A percentile compares a stretch with the other conserved stretches of the same genome.
Evolutionary conservation across 1,140 invertebrate genomes (phyloP).

Genomic region (Diachasma alloeum): DNA sequence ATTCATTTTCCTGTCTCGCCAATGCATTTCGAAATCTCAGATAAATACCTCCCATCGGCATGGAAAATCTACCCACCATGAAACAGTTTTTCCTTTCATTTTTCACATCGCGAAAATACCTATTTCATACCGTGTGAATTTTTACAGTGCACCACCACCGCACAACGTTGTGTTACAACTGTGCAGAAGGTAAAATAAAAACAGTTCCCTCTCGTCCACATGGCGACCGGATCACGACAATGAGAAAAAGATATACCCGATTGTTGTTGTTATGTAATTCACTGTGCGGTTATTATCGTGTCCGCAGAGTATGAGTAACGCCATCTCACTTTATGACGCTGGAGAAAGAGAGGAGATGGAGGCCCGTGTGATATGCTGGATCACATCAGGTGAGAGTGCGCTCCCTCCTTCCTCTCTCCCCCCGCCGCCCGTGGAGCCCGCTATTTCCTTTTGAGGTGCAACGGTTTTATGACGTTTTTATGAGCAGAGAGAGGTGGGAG

Average conservation of each 20-base stretch:
- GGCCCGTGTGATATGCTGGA: neutral
- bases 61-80: neutral
- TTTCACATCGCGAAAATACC: neutral
- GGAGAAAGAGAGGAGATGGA: neutral
- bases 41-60: neutral
- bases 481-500: neutral
- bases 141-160: neutral
- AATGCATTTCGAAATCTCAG: too few species aligned
- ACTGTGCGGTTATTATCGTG: constrained; percentile 14
- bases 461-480: neutral
- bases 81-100: neutral
- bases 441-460: neutral
- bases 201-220: neutral
- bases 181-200: neutral
- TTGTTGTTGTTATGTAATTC: constrained; percentile 26
- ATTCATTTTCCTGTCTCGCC: too few species aligned
- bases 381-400: neutral
- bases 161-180: neutral
- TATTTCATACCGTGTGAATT: neutral
- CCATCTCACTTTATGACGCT: neutral
- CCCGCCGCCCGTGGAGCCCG: too few species aligned
- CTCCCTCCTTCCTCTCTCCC: neutral
- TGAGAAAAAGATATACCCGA: constrained; percentile 17
- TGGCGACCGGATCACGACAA: constrained; percentile 21
- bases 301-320: constrained; percentile 14